Conservation (phyloP, 2,797 vertebrate species). For the Perdix hodgsoniae region DNA sequence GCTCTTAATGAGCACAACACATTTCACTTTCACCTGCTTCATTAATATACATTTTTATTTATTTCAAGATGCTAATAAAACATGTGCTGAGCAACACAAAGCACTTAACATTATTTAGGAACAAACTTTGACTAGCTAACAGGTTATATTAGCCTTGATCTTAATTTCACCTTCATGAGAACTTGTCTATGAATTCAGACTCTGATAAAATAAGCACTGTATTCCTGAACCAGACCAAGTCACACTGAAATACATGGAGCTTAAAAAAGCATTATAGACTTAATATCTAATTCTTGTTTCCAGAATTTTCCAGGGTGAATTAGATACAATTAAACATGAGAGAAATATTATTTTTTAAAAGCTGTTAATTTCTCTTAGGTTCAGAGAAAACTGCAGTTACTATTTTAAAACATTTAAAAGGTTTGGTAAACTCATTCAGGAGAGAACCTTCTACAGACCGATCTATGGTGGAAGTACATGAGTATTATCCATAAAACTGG, state of each 20-base stretch:
- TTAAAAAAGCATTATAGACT: neutral
- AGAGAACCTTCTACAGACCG: neutral
- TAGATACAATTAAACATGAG: neutral
- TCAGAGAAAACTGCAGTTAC: neutral
- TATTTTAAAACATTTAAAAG: neutral
- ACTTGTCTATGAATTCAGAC: neutral
- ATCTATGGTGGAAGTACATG: neutral
- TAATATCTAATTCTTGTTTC: neutral
- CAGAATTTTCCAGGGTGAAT: neutral
- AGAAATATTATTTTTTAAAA: neutral
- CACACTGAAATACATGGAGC: neutral
- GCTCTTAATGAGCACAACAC: conserved; percentile 2
- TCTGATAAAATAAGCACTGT: neutral
- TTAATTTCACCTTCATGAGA: neutral
- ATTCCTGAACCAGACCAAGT: neutral
- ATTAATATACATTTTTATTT: neutral
- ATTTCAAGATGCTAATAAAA: neutral
- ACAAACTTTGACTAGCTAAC: neutral
- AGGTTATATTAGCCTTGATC: neutral
- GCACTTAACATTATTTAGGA: neutral
- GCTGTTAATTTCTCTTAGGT: neutral
- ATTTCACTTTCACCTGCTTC: neutral
- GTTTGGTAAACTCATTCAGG: neutral
- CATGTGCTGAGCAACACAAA: neutral
- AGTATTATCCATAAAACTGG: neutral